Evolutionary conservation across 30 jellyfish, hydroid and myxozoan genomes (phyloP).

Genomic region (Clytia hemisphaerica): DNA sequence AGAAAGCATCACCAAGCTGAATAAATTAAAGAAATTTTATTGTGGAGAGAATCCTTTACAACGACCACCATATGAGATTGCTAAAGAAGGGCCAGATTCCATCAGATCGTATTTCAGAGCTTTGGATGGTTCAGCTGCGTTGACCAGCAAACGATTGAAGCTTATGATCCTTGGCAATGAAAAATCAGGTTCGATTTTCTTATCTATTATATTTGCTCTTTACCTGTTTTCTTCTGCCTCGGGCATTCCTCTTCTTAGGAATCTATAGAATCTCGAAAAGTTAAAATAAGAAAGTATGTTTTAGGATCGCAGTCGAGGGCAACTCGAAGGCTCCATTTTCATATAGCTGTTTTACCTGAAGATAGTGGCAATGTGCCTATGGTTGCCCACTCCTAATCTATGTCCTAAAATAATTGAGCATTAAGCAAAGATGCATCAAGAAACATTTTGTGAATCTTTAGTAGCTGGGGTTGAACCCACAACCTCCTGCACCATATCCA

Average conservation of each 20-base stretch:
- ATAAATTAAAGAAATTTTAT: conserved; percentile 26
- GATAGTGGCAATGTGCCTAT: too few relatives aligned
- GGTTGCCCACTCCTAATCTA: too few relatives aligned
- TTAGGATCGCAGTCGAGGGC: not conserved
- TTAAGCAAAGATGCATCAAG: too few relatives aligned
- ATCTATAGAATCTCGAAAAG: too few relatives aligned
- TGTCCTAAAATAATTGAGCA: too few relatives aligned
- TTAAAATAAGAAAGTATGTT: not conserved
- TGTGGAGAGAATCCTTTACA: conserved; percentile 65
- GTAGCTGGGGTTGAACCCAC: too few relatives aligned
- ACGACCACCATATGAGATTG: conserved; percentile 71
- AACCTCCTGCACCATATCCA: too few relatives aligned
- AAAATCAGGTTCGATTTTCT: conserved; percentile 49
- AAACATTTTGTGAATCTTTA: too few relatives aligned
- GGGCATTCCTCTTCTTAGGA: too few relatives aligned
- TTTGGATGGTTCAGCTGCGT: conserved; percentile 7
- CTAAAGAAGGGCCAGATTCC: conserved; percentile 55
- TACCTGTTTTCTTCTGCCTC: too few relatives aligned
- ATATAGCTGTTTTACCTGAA: not conserved
- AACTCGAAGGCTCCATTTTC: not conserved
- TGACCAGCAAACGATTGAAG: conserved; percentile 52
- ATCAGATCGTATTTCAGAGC: conserved; percentile 65
- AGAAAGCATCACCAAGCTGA: conserved; percentile 39
- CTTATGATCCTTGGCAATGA: conserved; percentile 69
- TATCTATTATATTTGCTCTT: too few relatives aligned